Base-by-base conservation (phyloP, 2,797 vertebrate species). In the Aplochiton taeniatus region DNA sequence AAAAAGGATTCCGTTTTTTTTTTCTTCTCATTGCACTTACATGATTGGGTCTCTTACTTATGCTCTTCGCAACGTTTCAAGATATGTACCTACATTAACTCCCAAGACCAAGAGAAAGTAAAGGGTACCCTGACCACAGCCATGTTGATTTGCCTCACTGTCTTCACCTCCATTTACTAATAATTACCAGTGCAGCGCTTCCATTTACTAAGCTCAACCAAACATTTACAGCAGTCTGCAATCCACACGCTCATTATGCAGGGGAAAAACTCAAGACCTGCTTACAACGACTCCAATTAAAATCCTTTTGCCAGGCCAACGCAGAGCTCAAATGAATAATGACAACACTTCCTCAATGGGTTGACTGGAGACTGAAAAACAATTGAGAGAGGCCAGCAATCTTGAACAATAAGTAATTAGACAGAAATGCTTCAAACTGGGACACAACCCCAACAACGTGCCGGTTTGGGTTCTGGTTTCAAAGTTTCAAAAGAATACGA, bases 261-360 rank as follows among this genome's bases (percentile, higher is more conserved):
- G 86, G 31, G 31, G 58, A 86, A 74, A 86, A 73, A 77, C 83
- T 66, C 68, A 70, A 72, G 75, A 84, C 79, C 84, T 78, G 66
- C 78, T 87, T 83, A 85, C 77, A 90, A 79, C 56, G 58, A 80
- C 78, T 86, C 83, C 89, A 93, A 93, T 93, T 92, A 91, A 91
- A 89, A 89, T 87, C 78, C 73, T 85, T 85, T 76, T 74, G 82
- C 81, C 82, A 80, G 84, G 63, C 65, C 70, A 84, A 85, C 80
- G 75, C 64, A 65, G 47, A 82, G 61, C 72, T 31, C 79, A 84
- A 87, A 87, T 77, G 69, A 85, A 87, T 84, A 78, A 83, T 79
- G 76, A 86, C 81, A 83, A 82, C 72, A 68, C 46, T 75, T 79
- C 68, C 58, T 85, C 76, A 42, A 52, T 73, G 74, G 75, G 70